These are phyloP conservation scores for Gandaritis pyraliata DNA, from an alignment of 2,888 invertebrate species.

Conservation along the genomic window DNA sequence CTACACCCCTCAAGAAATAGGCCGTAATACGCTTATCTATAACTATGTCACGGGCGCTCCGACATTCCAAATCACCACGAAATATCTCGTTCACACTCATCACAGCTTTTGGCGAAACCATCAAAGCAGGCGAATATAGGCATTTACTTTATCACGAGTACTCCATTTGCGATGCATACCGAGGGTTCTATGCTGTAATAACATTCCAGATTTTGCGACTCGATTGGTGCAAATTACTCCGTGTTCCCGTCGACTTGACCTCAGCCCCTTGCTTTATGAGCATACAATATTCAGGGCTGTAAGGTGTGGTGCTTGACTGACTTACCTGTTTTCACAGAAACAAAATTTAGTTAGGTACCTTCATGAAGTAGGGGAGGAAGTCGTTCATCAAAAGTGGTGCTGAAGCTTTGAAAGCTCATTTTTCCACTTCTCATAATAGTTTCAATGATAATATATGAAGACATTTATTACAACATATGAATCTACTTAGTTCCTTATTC, in stretches of 20 bases:
- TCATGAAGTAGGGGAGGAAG: background rate
- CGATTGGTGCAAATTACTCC: slow-evolving; percentile 35
- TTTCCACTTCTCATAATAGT: background rate
- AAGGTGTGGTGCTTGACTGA: slow-evolving; percentile 30
- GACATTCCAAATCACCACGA: slow-evolving; percentile 9
- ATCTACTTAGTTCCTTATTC: background rate
- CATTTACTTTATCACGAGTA: slow-evolving; percentile 24
- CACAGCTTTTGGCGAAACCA: slow-evolving; percentile 8
- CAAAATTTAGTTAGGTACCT: slow-evolving; percentile 3
- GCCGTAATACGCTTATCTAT: background rate
- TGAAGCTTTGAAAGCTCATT: slow-evolving; percentile 5
- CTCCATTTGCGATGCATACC: slow-evolving; percentile 28
- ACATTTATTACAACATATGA: background rate
- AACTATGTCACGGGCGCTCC: background rate
- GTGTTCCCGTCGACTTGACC: slow-evolving; percentile 29
- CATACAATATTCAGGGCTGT: slow-evolving; percentile 30
- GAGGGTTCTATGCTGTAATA: slow-evolving; percentile 33
- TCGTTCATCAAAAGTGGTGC: slow-evolving; percentile 13
- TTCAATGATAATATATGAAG: background rate
- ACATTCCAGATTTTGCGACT: slow-evolving; percentile 40
- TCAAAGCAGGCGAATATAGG: slow-evolving; percentile 16
- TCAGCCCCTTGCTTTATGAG: slow-evolving; percentile 36
- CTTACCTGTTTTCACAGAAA: slow-evolving; percentile 9
- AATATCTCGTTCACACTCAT: slow-evolving; percentile 1
- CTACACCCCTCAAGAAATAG: too few species aligned